Evolutionary conservation across 2,797 vertebrate genomes (phyloP), one percentile per base, ranked within the genome.

Genomic region (Pogoniulus pusillus): DNA sequence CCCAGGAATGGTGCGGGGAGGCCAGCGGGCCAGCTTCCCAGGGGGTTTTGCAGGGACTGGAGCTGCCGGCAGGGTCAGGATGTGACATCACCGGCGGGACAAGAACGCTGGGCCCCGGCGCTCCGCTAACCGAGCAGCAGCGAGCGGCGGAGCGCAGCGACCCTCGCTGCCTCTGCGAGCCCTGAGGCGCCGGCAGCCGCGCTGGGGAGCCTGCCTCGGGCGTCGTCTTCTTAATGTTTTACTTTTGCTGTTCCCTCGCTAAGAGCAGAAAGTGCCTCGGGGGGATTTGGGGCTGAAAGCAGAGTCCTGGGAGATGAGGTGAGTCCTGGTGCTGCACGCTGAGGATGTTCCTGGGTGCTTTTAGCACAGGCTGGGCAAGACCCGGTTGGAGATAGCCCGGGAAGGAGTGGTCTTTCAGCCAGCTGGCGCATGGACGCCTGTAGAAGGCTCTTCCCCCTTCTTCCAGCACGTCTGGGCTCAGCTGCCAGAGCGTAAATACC

Each of bases 41-140:
- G 58, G 1, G 54, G 63, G 39, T 89, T 89, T 90, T 78, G 84
- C 96, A 74, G 81, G 92, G 94, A 87, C 92, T 83, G 93, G 76
- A 87, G 71, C 90, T 88, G 91, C 83, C n/a, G 96, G 97, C 97
- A 96, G 98, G 98, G 97, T 98, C 98, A 99, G 98, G 98, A 99
- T 98, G 97, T 99, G 98, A 99, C 98, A 98, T 99, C 98, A 99
- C 92, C 77, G 68, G 80, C 96, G 11, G 47, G 58, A 98, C 98
- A 79, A 76, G 95, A 95, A 89, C 86, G 78, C 76, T 74, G 12
- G 3, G 77, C 47, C 77, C 45, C 6, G 16, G 16, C 6, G 59
- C 64, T 86, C 94, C 81, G 85, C 47, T 69, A 58, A 51, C 13
- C 65, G 92, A 91, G 94, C 16, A 26, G 30, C 32, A 2, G 60